phyloP scores from a whole-genome alignment of 2,888 invertebrate species.

The Lamellibrachia columna region DNA sequence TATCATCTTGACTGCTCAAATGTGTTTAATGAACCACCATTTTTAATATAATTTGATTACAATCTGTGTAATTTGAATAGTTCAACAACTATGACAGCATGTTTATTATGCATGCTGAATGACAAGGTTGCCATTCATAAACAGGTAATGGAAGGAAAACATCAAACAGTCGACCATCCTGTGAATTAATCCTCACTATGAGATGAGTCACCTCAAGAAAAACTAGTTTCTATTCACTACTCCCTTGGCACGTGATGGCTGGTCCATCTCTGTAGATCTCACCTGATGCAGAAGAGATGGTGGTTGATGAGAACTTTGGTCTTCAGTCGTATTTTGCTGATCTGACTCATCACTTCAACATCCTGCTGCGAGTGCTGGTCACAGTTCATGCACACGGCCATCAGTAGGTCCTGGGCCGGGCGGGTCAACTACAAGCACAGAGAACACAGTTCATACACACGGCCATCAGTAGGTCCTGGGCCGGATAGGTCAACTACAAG shows the following conservation, averaged over 20 bases:
- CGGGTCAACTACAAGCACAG: conserved; percentile 78
- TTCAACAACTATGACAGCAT: too few species aligned
- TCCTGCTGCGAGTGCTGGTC: conserved; percentile 75
- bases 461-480: conserved; percentile 90
- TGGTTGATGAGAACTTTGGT: conserved; percentile 91
- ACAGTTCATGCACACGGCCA: conserved; percentile 91
- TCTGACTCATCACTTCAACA: conserved; percentile 81
- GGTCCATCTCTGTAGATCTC: conserved; percentile 26
- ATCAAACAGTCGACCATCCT: too few species aligned
- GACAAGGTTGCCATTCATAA: too few species aligned
- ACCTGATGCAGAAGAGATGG: conserved; percentile 84
- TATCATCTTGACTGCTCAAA: too few species aligned
- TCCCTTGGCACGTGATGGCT: neutral
- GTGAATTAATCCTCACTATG: too few species aligned
- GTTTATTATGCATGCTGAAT: too few species aligned
- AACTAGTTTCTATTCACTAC: neutral
- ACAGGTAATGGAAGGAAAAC: too few species aligned
- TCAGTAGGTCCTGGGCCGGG: conserved; percentile 89
- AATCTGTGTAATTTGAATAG: too few species aligned
- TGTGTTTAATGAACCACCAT: too few species aligned
- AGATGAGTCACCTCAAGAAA: too few species aligned
- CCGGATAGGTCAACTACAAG: conserved; percentile 79
- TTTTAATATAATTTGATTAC: too few species aligned
- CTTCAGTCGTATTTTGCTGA: conserved; percentile 91
- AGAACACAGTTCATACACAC: conserved; percentile 80